Conservation (phyloP, 2,888 invertebrate genomes). For the Aromia moschata region DNA sequence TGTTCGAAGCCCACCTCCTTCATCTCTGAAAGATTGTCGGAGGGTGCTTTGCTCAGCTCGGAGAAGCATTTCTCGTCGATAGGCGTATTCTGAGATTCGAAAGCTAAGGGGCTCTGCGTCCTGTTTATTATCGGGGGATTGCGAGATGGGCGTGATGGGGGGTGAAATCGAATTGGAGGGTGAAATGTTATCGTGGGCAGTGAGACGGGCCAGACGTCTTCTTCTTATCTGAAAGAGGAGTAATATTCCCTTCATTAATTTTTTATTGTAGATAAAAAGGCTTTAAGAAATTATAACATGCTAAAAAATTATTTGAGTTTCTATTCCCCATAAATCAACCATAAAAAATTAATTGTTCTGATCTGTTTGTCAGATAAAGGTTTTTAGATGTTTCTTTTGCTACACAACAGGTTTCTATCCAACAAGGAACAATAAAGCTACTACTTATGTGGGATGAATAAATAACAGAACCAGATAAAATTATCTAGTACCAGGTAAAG, state of each 20-base stretch:
- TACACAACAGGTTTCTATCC: neutral
- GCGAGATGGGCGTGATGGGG: slow-evolving; percentile 65
- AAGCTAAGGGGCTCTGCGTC: slow-evolving; percentile 47
- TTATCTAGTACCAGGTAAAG: neutral
- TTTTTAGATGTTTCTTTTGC: neutral
- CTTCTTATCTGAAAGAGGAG: slow-evolving; percentile 72
- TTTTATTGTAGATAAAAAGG: no score
- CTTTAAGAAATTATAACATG: no score
- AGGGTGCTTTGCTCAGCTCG: slow-evolving; percentile 4
- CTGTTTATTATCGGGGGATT: slow-evolving; percentile 54
- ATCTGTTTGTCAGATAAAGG: no score
- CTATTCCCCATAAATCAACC: no score
- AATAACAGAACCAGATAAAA: neutral
- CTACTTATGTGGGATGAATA: neutral
- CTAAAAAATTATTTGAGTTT: no score
- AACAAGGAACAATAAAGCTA: neutral
- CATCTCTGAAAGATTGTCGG: slow-evolving; percentile 16
- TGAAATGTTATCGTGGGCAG: slow-evolving; percentile 68
- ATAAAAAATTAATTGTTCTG: no score
- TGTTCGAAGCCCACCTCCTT: slow-evolving; percentile 30
- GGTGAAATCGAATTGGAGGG: slow-evolving; percentile 64
- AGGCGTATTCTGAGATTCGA: slow-evolving; percentile 25
- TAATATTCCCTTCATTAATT: slow-evolving; percentile 39
- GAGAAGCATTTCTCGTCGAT: slow-evolving; percentile 24
- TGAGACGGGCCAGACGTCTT: slow-evolving; percentile 78